A percentile compares a stretch with the other conserved stretches of the same genome.
phyloP scores from a whole-genome alignment of 2,113 vertebrate species.

The Rhodinocichla rosea region DNA sequence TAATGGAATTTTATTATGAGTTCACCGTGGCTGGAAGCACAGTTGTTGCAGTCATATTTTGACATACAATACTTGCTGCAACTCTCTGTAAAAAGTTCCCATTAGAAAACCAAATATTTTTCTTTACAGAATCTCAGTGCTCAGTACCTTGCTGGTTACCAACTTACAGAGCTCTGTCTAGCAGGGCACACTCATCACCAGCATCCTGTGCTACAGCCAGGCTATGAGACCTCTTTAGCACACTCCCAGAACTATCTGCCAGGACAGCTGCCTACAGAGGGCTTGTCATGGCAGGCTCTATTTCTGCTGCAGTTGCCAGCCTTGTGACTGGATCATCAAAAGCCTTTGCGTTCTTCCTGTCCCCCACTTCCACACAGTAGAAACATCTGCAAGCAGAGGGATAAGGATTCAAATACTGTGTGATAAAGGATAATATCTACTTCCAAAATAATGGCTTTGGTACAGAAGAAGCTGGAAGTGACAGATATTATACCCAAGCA shows the following conservation, averaged over 20 bases:
- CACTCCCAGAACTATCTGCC: too few species aligned
- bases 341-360: background rate
- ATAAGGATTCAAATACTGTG: background rate
- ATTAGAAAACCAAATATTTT: background rate
- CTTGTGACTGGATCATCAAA: background rate
- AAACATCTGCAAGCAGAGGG: background rate
- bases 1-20: background rate
- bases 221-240: background rate
- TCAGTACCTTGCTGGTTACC: background rate
- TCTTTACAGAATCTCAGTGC: background rate
- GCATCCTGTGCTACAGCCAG: background rate
- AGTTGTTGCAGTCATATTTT: background rate
- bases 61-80: background rate
- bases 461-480: background rate
- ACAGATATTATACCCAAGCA: background rate
- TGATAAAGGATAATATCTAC: background rate
- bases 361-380: accelerated
- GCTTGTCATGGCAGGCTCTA: background rate
- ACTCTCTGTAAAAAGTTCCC: background rate
- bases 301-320: background rate
- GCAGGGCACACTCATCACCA: background rate
- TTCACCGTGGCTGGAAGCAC: background rate
- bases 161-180: background rate
- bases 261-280: background rate
- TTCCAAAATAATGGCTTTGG: background rate